phyloP scores from a whole-genome alignment of 1,140 invertebrate species.

The Pogonognathellus flavescens region DNA sequence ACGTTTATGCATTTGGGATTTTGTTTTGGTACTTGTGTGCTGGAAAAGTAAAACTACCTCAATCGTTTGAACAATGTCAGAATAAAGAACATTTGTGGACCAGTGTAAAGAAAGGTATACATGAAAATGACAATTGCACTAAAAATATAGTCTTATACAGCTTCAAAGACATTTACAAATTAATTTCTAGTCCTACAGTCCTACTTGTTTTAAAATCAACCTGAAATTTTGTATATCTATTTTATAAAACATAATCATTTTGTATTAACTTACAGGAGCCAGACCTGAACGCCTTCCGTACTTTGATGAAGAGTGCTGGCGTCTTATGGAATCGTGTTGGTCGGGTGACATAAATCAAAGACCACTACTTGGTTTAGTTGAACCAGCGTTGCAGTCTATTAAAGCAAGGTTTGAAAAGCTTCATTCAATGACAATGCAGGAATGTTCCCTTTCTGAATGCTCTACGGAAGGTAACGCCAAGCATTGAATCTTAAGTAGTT shows the following conservation, averaged over 20 bases:
- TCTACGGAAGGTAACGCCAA: neutral
- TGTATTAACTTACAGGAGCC: constrained; percentile 69
- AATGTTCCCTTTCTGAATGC: constrained; percentile 58
- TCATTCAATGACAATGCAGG: constrained; percentile 56
- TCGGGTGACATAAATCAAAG: constrained; percentile 80
- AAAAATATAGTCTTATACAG: too few species aligned
- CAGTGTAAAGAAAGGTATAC: constrained; percentile 83
- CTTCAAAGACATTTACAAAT: too few species aligned
- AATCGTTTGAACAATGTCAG: constrained; percentile 86
- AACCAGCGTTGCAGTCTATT: constrained; percentile 75
- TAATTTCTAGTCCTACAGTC: too few species aligned
- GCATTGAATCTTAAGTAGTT: neutral
- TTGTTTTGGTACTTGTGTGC: constrained; percentile 93
- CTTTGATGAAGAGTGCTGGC: constrained; percentile 87
- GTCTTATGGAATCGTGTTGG: constrained; percentile 89
- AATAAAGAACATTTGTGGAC: constrained; percentile 91
- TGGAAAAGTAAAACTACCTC: constrained; percentile 83
- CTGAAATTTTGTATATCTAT: too few species aligned
- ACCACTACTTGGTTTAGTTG: constrained; percentile 84
- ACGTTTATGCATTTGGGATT: constrained; percentile 93
- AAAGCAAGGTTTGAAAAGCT: constrained; percentile 58
- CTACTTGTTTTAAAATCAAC: too few species aligned
- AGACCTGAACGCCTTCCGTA: constrained; percentile 82
- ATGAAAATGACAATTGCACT: too few species aligned
- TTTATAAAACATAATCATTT: too few species aligned